Conservation (phyloP, 1,140 invertebrate genomes). For the Hylaeus volcanicus region DNA sequence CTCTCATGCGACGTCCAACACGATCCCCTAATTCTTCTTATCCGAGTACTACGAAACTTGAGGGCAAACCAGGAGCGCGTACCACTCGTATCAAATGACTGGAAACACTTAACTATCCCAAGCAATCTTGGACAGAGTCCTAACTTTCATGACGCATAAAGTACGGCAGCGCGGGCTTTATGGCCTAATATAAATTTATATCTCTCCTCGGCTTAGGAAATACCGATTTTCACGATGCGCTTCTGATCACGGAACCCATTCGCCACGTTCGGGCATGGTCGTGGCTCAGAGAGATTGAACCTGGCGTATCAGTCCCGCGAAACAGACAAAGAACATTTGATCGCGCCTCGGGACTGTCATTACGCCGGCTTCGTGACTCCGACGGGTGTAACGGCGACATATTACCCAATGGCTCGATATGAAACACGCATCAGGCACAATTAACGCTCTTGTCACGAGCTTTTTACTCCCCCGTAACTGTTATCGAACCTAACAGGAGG, state of each 20-base stretch:
- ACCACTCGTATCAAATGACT: slow-evolving; percentile 13
- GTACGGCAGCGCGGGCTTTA: background rate
- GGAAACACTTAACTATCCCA: background rate
- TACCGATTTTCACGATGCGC: background rate
- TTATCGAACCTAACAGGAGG: too few species aligned
- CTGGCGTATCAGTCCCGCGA: background rate
- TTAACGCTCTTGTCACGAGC: background rate
- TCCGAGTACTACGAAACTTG: slow-evolving; percentile 16
- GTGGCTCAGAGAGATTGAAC: background rate
- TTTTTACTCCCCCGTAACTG: background rate
- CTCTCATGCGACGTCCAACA: background rate
- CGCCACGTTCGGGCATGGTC: background rate
- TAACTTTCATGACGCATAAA: slow-evolving; percentile 8
- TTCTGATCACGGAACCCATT: background rate
- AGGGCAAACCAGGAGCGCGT: slow-evolving; percentile 13
- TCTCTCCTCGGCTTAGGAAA: background rate
- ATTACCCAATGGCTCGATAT: slow-evolving; percentile 27
- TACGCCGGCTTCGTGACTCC: slow-evolving; percentile 23
- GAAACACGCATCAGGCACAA: background rate
- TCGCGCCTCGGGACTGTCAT: slow-evolving; percentile 21
- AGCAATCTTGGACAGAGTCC: background rate
- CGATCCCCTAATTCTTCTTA: slow-evolving; percentile 13
- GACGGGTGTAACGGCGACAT: background rate
- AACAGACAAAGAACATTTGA: slow-evolving; percentile 19
- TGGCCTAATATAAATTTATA: background rate